Conservation (phyloP, 1,140 invertebrate species). For the Drosophila ironensis region DNA sequence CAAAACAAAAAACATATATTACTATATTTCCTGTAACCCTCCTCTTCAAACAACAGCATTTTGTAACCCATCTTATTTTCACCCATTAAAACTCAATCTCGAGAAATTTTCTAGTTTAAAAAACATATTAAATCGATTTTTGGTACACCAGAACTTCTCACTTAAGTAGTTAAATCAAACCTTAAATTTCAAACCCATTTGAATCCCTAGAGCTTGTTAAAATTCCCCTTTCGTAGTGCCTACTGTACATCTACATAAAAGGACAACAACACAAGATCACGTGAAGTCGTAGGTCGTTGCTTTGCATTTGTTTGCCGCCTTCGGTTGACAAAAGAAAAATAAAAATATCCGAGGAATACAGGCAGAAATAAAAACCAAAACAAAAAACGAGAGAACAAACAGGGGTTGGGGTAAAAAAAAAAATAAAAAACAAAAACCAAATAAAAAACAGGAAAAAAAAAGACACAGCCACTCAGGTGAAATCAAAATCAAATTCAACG, state of each 20-base stretch:
- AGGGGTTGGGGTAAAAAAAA: too few species aligned
- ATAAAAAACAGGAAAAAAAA: slow-evolving; percentile 9
- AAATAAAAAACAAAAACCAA: slow-evolving; percentile 9
- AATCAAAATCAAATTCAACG: slow-evolving; percentile 81
- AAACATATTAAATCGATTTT: too few species aligned
- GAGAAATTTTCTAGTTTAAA: too few species aligned
- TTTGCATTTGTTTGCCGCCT: slow-evolving; percentile 45
- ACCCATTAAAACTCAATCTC: too few species aligned
- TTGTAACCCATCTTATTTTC: too few species aligned
- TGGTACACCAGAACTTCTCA: too few species aligned
- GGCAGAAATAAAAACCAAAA: not conserved
- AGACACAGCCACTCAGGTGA: slow-evolving; percentile 70
- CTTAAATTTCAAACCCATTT: not conserved
- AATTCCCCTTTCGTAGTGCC: not conserved
- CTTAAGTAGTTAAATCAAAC: not conserved
- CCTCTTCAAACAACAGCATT: too few species aligned
- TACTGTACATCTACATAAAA: slow-evolving; percentile 6
- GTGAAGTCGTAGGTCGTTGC: slow-evolving; percentile 64
- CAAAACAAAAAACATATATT: too few species aligned
- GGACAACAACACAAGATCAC: slow-evolving; percentile 19
- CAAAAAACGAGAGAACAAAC: slow-evolving; percentile 8
- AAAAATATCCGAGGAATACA: slow-evolving; percentile 16
- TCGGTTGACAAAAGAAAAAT: slow-evolving; percentile 61
- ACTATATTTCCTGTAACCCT: too few species aligned
- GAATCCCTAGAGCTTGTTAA: not conserved